A percentile compares a stretch with the other conserved stretches of the same genome.
phyloP scores from a whole-genome alignment of 2,113 vertebrate genomes.

The Cyphomyrus plagiostoma region DNA sequence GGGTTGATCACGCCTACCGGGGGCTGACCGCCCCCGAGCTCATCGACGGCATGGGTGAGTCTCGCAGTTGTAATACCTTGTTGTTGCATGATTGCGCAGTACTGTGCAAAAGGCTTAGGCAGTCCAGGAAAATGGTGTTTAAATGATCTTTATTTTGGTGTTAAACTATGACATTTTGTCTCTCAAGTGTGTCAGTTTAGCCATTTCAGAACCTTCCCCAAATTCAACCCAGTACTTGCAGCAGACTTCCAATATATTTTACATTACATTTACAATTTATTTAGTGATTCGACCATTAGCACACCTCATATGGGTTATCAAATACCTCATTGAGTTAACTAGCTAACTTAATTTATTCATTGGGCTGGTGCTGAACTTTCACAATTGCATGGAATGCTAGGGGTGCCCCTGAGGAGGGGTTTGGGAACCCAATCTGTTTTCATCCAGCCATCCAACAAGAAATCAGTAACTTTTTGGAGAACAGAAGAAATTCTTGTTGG shows the following conservation, averaged over 20 bases:
- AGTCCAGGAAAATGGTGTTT: neutral
- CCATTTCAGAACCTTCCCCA: neutral
- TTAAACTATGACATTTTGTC: neutral
- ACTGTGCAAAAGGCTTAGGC: neutral
- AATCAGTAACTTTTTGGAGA: neutral
- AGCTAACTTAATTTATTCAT: neutral
- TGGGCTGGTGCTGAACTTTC: no score
- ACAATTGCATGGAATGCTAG: neutral
- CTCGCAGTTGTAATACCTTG: neutral
- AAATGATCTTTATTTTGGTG: neutral
- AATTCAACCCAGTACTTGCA: neutral
- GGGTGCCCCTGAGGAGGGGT: neutral
- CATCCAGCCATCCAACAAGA: neutral
- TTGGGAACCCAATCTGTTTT: neutral
- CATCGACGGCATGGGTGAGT: slow-evolving; percentile 72
- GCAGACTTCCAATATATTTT: neutral
- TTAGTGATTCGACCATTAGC: neutral
- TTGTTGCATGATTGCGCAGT: neutral
- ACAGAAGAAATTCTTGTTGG: neutral
- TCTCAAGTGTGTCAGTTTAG: neutral
- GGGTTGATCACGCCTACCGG: slow-evolving; percentile 62
- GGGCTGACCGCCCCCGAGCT: slow-evolving; percentile 68
- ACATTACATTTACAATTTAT: neutral
- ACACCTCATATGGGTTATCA: neutral
- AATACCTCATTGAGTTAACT: neutral